Conservation (phyloP, 2,888 invertebrate genomes). For the Spatulosminthurus flaviceps region DNA sequence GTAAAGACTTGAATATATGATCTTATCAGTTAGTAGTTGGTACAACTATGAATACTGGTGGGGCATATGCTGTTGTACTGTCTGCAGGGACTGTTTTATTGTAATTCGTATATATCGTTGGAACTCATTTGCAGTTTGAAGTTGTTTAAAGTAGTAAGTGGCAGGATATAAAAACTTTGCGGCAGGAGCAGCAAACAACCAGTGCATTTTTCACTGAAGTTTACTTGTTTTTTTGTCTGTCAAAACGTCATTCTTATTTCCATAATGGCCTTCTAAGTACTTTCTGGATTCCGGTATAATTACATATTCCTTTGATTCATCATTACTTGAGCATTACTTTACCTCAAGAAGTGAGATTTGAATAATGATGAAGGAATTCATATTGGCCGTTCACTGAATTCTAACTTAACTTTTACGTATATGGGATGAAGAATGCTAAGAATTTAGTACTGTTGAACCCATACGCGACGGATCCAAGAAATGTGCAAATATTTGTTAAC, state of each 20-base stretch:
- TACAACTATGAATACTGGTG: background rate
- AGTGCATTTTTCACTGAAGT: conserved; percentile 11
- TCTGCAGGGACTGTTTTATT: too few species aligned
- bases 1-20: background rate
- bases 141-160: background rate
- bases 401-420: too few species aligned
- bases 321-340: conserved; percentile 14
- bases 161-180: background rate
- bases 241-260: conserved; percentile 23
- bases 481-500: background rate
- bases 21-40: background rate
- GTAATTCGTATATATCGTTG: conserved; percentile 3
- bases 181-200: background rate
- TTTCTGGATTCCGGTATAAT: conserved; percentile 21
- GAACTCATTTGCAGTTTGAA: background rate
- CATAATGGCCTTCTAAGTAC: conserved; percentile 18
- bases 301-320: conserved; percentile 15
- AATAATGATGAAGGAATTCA: conserved; percentile 2
- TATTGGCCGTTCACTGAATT: background rate
- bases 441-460: too few species aligned
- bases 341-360: background rate
- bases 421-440: background rate
- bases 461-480: too few species aligned
- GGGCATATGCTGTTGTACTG: too few species aligned
- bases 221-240: conserved; percentile 9